Evolutionary conservation across 2,888 invertebrate species (phyloP).

Genomic region (Anodontia alba): DNA sequence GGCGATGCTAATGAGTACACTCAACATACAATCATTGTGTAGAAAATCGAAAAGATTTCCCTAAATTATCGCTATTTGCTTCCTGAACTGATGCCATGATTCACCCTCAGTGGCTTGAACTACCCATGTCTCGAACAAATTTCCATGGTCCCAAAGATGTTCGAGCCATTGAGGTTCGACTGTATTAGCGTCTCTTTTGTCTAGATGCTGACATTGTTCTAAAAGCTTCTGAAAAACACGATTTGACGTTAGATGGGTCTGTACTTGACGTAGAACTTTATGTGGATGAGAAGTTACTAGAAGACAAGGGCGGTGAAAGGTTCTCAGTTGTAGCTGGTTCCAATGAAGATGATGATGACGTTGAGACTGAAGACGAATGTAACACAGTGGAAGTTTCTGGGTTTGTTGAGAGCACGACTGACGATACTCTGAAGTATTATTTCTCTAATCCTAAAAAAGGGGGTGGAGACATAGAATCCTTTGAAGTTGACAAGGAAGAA

Average conservation of each 20-base stretch:
- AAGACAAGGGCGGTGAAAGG: background rate
- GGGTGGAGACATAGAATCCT: background rate
- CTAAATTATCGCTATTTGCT: too few species aligned
- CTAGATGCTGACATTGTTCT: background rate
- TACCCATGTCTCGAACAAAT: too few species aligned
- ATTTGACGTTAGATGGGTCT: background rate
- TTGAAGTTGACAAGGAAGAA: background rate
- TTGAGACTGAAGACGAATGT: background rate
- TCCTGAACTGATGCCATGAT: too few species aligned
- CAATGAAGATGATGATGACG: background rate
- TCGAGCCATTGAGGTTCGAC: too few species aligned
- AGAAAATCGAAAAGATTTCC: too few species aligned
- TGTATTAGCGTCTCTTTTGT: too few species aligned
- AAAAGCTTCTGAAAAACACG: background rate
- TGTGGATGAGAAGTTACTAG: background rate
- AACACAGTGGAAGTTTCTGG: background rate
- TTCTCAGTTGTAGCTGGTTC: constrained; percentile 5
- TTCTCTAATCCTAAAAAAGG: background rate
- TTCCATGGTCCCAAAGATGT: too few species aligned
- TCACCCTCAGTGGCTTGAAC: too few species aligned
- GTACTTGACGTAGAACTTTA: background rate
- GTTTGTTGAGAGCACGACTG: background rate
- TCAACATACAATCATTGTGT: too few species aligned
- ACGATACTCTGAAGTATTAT: background rate
- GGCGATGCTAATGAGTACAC: too few species aligned